phyloP scores from a whole-genome alignment of 2,888 invertebrate genomes.

The Lydus trimaculatus region DNA sequence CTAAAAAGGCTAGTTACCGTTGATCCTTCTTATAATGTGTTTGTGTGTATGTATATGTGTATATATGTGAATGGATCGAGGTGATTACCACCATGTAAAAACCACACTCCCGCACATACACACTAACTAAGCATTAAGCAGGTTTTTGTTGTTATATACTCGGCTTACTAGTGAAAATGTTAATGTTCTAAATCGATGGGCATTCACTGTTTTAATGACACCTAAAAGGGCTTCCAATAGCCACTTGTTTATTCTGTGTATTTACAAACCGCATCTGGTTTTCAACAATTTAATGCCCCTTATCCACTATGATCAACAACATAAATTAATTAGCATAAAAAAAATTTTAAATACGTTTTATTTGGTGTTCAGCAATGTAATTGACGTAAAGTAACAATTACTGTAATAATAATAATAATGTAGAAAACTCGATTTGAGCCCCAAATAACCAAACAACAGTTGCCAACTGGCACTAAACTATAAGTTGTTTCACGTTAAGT shows the following conservation, averaged over 20 bases:
- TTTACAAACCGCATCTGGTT: neutral
- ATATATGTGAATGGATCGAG: slow-evolving; percentile 35
- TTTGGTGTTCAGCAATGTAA: too few species aligned
- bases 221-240: neutral
- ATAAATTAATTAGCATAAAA: too few species aligned
- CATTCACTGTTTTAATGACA: slow-evolving; percentile 12
- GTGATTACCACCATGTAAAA: slow-evolving; percentile 45
- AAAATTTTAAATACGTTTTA: too few species aligned
- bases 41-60: neutral
- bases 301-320: neutral
- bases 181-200: slow-evolving; percentile 44
- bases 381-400: neutral
- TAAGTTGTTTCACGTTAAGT: neutral
- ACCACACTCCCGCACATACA: slow-evolving; percentile 31
- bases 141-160: slow-evolving; percentile 39
- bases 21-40: slow-evolving; percentile 34
- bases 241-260: slow-evolving; percentile 11
- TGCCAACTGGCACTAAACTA: neutral
- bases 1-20: slow-evolving; percentile 44
- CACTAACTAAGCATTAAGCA: slow-evolving; percentile 43
- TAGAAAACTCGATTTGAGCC: neutral
- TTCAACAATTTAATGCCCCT: neutral
- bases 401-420: neutral
- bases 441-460: neutral
- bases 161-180: slow-evolving; percentile 36